Evolutionary conservation across 2,113 vertebrate genomes (phyloP).

Genomic region (Piprites chloris): DNA sequence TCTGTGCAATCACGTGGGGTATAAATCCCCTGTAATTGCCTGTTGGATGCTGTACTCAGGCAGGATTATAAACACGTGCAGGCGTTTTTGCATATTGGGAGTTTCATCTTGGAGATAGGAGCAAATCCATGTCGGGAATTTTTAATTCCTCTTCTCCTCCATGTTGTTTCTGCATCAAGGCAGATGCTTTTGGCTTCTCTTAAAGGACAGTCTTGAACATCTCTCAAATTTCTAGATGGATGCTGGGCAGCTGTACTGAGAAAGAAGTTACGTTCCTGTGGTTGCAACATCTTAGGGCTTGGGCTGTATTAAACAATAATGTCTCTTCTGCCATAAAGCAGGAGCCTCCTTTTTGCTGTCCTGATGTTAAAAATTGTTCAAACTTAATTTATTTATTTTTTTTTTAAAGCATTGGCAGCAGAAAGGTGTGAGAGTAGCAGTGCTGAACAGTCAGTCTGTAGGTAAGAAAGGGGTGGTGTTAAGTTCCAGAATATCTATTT

Average conservation of each 20-base stretch:
- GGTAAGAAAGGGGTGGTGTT: not conserved
- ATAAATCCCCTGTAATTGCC: not conserved
- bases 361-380: not conserved
- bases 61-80: not conserved
- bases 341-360: not conserved
- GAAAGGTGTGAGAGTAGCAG: not conserved
- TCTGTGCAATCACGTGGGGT: not conserved
- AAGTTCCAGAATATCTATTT: not conserved
- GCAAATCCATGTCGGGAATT: not conserved
- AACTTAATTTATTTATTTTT: not conserved
- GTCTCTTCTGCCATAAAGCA: not conserved
- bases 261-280: not conserved
- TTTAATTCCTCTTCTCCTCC: not conserved
- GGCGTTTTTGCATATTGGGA: not conserved
- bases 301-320: not conserved
- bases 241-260: not conserved
- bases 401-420: not conserved
- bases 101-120: not conserved
- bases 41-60: not conserved
- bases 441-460: not conserved
- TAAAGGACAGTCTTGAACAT: not conserved
- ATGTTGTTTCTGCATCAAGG: not conserved
- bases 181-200: not conserved
- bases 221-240: not conserved
- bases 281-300: not conserved